Evolutionary conservation across 2,797 vertebrate genomes (phyloP), one percentile per base, ranked within the genome.

Genomic region (Mormyrops attenuatus): DNA sequence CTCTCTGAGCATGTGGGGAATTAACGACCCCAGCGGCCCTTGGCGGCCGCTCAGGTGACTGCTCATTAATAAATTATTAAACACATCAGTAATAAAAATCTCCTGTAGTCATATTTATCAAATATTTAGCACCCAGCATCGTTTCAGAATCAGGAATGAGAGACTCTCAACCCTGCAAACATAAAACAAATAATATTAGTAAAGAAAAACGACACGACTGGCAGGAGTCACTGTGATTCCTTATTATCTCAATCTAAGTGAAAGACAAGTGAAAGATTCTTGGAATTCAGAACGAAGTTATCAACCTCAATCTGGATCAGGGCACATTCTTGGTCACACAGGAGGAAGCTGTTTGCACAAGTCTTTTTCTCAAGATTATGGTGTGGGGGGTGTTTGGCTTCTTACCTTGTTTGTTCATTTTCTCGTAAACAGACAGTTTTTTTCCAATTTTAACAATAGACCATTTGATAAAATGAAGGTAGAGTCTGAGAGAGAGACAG

Each of bases 281-380:
- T 55, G 50, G 52, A 87, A 87, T 38, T 60, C 53, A 87, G 26
- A 52, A 85, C n/a, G 2, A 87, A 9, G 50, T 90, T 91, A 93
- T 92, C 90, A 30, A 55, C 17, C 77, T 66, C 66, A 50, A 93
- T 92, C 91, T 91, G 87, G 77, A 91, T 89, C 88, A n/a, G 41
- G 85, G 88, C 53, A 80, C 92, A 92, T 92, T 92, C 91, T 87
- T 85, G 13, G 57, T 88, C 88, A 88, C 89, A 69, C 87, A 92
- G 89, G 89, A 1, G 34, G 91, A 89, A 47, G 84, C 13, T 77
- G 57, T 47, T 53, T 66, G 52, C 91, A 89, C 85, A 90, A 69
- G 84, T 15, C 41, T n/a, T 50, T 47, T 30, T 66, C 77, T 57
- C 34, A 22, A 44, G 38, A 60, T 30, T n/a, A 50, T 26, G 13